These are phyloP conservation scores for Clytia hemisphaerica DNA, from an alignment of 30 jellyfish, hydroid and myxozoan species.

Conservation along the genomic window DNA sequence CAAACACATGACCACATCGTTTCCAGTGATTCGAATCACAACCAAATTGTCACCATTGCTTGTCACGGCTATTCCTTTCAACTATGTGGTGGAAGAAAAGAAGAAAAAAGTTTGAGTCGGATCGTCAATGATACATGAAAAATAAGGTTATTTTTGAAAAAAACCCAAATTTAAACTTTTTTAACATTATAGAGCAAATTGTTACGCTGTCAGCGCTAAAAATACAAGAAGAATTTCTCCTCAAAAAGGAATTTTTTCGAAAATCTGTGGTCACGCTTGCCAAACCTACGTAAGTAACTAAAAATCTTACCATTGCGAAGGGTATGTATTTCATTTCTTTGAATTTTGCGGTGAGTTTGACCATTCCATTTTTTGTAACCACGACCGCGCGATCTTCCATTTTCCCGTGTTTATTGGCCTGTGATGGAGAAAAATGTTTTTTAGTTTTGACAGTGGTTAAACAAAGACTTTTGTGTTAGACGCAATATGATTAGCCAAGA, in stretches of 20 bases:
- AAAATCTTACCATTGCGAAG: constrained; percentile 47
- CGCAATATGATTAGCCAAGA: too few species aligned
- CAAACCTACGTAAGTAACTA: too few species aligned
- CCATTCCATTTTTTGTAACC: constrained; percentile 54
- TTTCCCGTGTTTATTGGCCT: constrained; percentile 79
- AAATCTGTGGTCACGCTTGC: too few species aligned
- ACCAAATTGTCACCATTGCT: constrained; percentile 68
- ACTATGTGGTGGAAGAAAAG: constrained; percentile 37
- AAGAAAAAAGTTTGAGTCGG: background rate
- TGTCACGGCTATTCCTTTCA: constrained; percentile 72
- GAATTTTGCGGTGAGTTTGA: constrained; percentile 47
- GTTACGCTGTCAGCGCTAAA: too few species aligned
- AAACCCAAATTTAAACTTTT: background rate
- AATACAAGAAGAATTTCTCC: too few species aligned
- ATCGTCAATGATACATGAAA: background rate
- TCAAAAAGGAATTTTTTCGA: too few species aligned
- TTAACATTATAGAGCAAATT: too few species aligned
- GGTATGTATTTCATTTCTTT: constrained; percentile 78
- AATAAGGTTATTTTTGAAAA: background rate
- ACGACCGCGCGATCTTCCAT: constrained; percentile 82
- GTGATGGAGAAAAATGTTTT: background rate
- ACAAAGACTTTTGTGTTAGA: too few species aligned
- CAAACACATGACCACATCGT: constrained; percentile 74
- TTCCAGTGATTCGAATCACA: constrained; percentile 57
- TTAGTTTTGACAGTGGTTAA: too few species aligned